Conservation (phyloP, 2,797 vertebrate species). For the Acanthis flammea region DNA sequence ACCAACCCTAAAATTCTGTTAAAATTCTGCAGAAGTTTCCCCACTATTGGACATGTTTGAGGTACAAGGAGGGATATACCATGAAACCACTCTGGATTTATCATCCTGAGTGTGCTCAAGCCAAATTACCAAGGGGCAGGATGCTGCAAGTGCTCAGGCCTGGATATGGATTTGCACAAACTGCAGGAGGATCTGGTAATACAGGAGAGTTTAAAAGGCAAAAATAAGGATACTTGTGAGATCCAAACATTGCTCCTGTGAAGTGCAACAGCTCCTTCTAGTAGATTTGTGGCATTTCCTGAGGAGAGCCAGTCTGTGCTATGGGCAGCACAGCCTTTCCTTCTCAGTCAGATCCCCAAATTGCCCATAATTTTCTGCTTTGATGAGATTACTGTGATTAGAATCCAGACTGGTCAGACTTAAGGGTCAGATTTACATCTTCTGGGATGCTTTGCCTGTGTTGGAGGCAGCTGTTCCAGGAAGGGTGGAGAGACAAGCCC, state of each 20-base stretch:
- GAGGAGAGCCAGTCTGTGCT: background rate
- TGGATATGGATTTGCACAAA: background rate
- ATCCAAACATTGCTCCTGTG: background rate
- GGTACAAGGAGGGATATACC: background rate
- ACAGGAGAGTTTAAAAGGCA: background rate
- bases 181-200: background rate
- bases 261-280: background rate
- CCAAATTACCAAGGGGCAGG: background rate
- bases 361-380: background rate
- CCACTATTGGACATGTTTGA: background rate
- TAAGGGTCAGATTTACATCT: background rate
- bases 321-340: background rate
- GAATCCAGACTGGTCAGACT: background rate
- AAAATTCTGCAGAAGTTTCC: background rate
- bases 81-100: background rate
- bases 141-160: background rate
- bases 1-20: background rate
- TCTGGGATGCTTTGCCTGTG: background rate
- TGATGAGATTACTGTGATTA: background rate
- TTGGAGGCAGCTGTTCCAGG: background rate
- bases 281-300: background rate
- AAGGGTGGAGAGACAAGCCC: background rate
- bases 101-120: background rate
- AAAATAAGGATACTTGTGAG: background rate
- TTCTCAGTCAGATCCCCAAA: background rate